Conservation (phyloP, 2,113 vertebrate genomes). For the Orientallactaga bullata region DNA sequence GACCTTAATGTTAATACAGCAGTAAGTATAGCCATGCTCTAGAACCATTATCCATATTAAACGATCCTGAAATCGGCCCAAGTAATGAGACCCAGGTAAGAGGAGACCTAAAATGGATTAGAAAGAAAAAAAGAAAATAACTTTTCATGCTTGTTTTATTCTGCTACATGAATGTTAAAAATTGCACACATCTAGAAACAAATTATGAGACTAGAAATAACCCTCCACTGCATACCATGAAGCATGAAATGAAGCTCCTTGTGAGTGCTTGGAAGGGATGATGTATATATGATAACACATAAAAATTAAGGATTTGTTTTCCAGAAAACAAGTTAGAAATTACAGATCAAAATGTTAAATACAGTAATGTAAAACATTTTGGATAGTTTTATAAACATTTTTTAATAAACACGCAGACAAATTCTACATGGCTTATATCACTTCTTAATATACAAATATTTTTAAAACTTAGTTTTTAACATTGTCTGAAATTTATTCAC, state of each 20-base stretch:
- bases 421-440: conserved; percentile 6
- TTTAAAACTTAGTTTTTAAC: conserved; percentile 54
- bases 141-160: conserved; percentile 45
- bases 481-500: not conserved
- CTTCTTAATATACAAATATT: not conserved
- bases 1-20: conserved; percentile 98
- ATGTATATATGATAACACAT: not conserved
- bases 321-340: conserved; percentile 23
- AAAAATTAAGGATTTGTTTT: conserved; percentile 45
- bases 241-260: conserved; percentile 29
- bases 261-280: not conserved
- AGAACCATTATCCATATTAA: conserved; percentile 97
- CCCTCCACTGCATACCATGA: conserved; percentile 24
- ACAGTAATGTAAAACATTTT: conserved; percentile 25
- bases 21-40: conserved; percentile 96
- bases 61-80: conserved; percentile 97
- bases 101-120: conserved; percentile 89
- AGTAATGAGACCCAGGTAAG: conserved; percentile 95
- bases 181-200: conserved; percentile 2
- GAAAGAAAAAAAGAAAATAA: conserved; percentile 10
- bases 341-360: conserved; percentile 27
- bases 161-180: conserved; percentile 39
- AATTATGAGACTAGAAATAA: conserved; percentile 45
- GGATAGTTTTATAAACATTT: not conserved
- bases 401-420: conserved; percentile 2